phyloP scores from a whole-genome alignment of 2,113 vertebrate genomes.

The Microtus ochrogaster region DNA sequence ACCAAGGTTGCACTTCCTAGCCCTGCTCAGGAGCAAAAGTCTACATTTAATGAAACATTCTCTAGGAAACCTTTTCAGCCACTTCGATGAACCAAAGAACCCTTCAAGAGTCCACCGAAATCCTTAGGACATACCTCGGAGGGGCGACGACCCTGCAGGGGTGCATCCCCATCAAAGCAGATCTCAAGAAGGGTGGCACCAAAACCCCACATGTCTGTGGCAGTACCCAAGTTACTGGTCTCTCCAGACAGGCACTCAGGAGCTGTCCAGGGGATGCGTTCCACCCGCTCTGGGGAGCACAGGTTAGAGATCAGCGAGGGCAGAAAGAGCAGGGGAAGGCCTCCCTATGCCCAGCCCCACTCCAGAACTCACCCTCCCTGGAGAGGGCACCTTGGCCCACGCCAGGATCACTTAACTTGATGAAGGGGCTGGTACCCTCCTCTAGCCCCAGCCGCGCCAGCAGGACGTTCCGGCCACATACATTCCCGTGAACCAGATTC shows the following conservation, averaged over 20 bases:
- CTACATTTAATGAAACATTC: neutral
- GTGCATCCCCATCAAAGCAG: slow-evolving; percentile 93
- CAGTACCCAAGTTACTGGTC: slow-evolving; percentile 76
- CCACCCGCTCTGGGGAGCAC: slow-evolving; percentile 89
- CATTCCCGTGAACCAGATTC: slow-evolving; percentile 93
- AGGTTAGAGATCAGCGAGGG: neutral
- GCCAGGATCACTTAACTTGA: slow-evolving; percentile 96
- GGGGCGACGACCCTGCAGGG: slow-evolving; percentile 87
- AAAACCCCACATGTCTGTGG: slow-evolving; percentile 95
- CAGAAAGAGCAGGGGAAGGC: neutral
- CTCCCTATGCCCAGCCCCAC: accelerated
- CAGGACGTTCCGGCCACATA: slow-evolving; percentile 95
- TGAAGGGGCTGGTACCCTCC: slow-evolving; percentile 88
- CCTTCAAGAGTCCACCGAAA: neutral
- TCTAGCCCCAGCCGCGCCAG: slow-evolving; percentile 91
- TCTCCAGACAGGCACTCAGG: slow-evolving; percentile 90
- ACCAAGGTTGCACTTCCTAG: neutral
- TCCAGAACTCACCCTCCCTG: slow-evolving; percentile 88
- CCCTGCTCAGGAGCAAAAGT: neutral
- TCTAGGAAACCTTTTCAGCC: neutral
- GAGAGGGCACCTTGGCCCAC: slow-evolving; percentile 91
- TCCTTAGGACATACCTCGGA: slow-evolving; percentile 87
- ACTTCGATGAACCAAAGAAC: neutral
- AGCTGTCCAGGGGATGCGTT: slow-evolving; percentile 95
- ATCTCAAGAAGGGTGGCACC: slow-evolving; percentile 95